Percentiles rank a stretch among this genome's conserved stretches.
phyloP scores from a whole-genome alignment of 2,113 vertebrate genomes.

The Prunella himalayana region DNA sequence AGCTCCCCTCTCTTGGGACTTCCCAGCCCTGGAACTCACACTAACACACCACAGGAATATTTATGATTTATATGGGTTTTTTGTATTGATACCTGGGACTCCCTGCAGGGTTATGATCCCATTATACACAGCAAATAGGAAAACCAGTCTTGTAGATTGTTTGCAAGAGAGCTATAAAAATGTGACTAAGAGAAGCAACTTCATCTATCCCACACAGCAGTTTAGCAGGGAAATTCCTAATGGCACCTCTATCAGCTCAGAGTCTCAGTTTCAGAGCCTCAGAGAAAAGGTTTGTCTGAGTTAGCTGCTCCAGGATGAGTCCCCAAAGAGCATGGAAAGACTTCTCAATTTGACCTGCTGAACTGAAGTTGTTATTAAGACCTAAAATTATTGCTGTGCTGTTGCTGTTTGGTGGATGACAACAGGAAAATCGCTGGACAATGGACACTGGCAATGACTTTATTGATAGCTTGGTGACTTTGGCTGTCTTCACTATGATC shows the following conservation, averaged over 20 bases:
- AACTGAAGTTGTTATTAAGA: not conserved
- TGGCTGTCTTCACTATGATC: not conserved
- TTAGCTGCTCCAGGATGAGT: not conserved
- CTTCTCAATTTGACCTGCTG: not conserved
- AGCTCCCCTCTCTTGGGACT: not conserved
- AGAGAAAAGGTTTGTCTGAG: not conserved
- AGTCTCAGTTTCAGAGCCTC: not conserved
- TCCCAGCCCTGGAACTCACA: not conserved
- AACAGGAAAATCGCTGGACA: not conserved
- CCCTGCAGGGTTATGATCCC: slow-evolving; percentile 34
- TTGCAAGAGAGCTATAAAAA: slow-evolving; percentile 40
- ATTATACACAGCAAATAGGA: slow-evolving; percentile 4
- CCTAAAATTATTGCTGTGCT: not conserved
- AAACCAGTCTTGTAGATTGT: not conserved
- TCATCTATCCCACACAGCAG: not conserved
- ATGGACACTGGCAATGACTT: not conserved
- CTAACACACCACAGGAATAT: not conserved
- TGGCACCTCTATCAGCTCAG: not conserved
- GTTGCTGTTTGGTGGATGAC: not conserved
- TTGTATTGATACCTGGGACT: not conserved
- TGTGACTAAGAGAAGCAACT: not conserved
- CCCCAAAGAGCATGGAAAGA: not conserved
- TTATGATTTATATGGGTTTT: not conserved
- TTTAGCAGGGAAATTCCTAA: not conserved
- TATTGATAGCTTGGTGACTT: not conserved